Evolutionary conservation across 2,113 vertebrate genomes (phyloP).

Genomic region (Aldabrachelys gigantea): DNA sequence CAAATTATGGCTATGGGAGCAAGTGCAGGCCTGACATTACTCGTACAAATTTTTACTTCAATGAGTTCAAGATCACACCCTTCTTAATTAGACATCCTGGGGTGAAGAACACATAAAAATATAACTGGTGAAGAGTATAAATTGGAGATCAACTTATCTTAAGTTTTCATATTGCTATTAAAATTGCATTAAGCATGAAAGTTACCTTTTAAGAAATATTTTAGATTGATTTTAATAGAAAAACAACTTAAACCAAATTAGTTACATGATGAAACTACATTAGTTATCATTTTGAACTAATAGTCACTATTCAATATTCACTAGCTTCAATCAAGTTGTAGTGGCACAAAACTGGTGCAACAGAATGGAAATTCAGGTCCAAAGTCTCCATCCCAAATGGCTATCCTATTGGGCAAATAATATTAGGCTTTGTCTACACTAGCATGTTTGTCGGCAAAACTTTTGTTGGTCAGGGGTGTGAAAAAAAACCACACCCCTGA

Average conservation of each 20-base stretch:
- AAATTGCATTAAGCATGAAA: neutral
- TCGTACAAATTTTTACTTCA: neutral
- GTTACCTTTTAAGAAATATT: neutral
- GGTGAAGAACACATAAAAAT: neutral
- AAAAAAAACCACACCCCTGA: too few relatives aligned
- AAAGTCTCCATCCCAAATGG: neutral
- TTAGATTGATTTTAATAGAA: neutral
- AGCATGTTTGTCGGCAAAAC: too few relatives aligned
- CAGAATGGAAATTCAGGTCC: neutral
- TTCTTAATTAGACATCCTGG: neutral
- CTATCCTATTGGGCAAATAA: neutral
- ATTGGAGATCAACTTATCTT: neutral
- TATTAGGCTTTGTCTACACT: too few relatives aligned
- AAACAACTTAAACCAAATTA: neutral
- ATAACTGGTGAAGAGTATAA: neutral
- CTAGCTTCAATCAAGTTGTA: fast-evolving
- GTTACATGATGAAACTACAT: neutral
- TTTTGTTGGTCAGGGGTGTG: too few relatives aligned
- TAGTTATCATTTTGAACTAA: neutral
- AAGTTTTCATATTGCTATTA: neutral
- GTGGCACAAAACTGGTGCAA: neutral
- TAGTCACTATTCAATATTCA: neutral
- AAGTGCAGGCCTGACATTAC: neutral
- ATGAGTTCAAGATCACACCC: neutral
- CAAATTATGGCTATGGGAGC: neutral